These are phyloP conservation scores for Coptotermes formosanus DNA, from an alignment of 1,140 invertebrate genomes.

Conservation along the genomic window DNA sequence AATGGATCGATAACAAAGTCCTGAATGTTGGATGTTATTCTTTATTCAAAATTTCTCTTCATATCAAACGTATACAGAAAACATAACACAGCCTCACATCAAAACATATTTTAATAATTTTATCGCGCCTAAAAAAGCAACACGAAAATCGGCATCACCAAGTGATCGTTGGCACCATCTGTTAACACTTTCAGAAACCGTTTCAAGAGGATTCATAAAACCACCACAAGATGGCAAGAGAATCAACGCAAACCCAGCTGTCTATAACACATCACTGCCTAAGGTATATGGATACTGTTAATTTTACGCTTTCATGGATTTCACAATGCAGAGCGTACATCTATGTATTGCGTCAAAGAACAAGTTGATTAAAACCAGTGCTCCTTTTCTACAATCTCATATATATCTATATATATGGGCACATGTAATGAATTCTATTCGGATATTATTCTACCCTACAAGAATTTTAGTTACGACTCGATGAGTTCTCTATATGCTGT, in stretches of 20 bases:
- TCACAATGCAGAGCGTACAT: background rate
- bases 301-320: slow-evolving; percentile 16
- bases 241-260: background rate
- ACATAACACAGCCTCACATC: no score
- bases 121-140: no score
- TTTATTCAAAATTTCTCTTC: no score
- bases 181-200: background rate
- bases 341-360: slow-evolving; percentile 8
- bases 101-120: no score
- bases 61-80: no score
- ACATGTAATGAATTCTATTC: slow-evolving; percentile 17
- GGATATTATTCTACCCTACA: slow-evolving; percentile 18
- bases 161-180: background rate
- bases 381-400: background rate
- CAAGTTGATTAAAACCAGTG: slow-evolving; percentile 13
- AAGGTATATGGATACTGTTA: background rate
- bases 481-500: slow-evolving; percentile 16
- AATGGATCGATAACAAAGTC: no score
- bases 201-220: background rate
- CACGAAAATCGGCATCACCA: no score
- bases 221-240: background rate
- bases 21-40: no score
- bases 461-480: slow-evolving; percentile 19
- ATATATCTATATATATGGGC: background rate
- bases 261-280: background rate